Base-by-base conservation (phyloP, 2,888 invertebrate genomes). In the Invenusta paracnida region DNA sequence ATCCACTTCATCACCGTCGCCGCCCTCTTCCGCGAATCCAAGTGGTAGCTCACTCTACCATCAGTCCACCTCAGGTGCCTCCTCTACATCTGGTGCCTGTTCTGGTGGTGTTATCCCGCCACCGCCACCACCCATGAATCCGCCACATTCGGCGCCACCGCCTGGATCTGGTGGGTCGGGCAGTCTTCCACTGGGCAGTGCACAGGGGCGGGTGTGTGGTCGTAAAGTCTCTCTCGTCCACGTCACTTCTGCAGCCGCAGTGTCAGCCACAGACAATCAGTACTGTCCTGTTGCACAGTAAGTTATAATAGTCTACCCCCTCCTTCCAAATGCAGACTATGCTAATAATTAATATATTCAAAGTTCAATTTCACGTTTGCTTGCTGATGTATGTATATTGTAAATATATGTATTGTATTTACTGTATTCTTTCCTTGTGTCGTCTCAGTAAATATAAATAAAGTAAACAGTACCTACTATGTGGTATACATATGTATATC, bases 241-340 rank as follows among this genome's bases (percentile, higher is more conserved):
- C 23, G 79, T 28, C 11, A 5, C 23, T 28, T 79, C 79, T 5
- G 29, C 23, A 5, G 79, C 79, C 2, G 79, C 23, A 11, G 23
- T 28, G 5, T 79, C 79, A 2, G 48, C 48, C 17, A 27, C 89
- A 25, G 91, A 91, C 83, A 89, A 95, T 29, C 96, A 96, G 90
- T 97, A 97, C 90, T 97, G 97, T 91, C 96, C 96, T 0, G 97
- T 97, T 0, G 97, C 97, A 66, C 96, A 97, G 95, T 96, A 92
- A 94, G 95, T 94, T 85, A 17, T 2, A n/a, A n/a, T n/a, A n/a
- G n/a, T n/a, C n/a, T n/a, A n/a, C n/a, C n/a, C n/a, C n/a, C n/a
- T n/a, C n/a, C n/a, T n/a, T 25, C 28, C 73, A 2, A 2, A 17
- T 66, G 17, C 17, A n/a, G n/a, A n/a, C n/a, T n/a, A n/a, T n/a